Conservation (phyloP, 1,140 invertebrate species). For the Papilio dardanus region DNA sequence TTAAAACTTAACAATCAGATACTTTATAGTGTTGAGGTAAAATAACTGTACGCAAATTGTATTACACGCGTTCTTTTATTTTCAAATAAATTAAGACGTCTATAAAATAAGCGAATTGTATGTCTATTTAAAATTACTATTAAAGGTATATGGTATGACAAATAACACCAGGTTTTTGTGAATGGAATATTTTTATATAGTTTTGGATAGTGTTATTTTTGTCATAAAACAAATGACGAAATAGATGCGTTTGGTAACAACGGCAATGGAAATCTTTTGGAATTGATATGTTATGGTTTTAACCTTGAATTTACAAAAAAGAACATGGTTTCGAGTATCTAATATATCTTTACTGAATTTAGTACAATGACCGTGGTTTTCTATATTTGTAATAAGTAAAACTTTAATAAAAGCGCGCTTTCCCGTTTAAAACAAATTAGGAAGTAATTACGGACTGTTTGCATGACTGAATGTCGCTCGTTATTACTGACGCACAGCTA, state of each 20-base stretch:
- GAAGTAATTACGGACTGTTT: conserved; percentile 18
- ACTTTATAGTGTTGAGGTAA: not conserved
- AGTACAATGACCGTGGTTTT: no score
- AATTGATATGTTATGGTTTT: not conserved
- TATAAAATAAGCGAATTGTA: not conserved
- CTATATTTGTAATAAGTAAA: not conserved
- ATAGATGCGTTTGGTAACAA: not conserved
- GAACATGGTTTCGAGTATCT: not conserved
- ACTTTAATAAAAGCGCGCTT: not conserved
- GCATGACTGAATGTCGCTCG: conserved; percentile 27
- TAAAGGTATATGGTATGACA: not conserved
- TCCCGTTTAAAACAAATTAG: conserved; percentile 28
- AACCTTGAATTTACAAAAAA: not conserved
- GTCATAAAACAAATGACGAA: not conserved
- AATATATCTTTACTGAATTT: no score
- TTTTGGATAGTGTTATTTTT: not conserved
- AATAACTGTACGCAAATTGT: not conserved
- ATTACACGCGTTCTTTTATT: not conserved
- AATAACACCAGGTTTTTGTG: not conserved
- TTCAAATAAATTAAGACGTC: conserved; percentile 12
- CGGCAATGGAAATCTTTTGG: not conserved
- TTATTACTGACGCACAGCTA: conserved; percentile 28
- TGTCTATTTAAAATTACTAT: conserved; percentile 21
- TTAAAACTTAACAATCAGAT: not conserved
- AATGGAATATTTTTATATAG: not conserved